Evolutionary conservation across 2,888 invertebrate genomes (phyloP).

Genomic region (Eupithecia pulchellata): DNA sequence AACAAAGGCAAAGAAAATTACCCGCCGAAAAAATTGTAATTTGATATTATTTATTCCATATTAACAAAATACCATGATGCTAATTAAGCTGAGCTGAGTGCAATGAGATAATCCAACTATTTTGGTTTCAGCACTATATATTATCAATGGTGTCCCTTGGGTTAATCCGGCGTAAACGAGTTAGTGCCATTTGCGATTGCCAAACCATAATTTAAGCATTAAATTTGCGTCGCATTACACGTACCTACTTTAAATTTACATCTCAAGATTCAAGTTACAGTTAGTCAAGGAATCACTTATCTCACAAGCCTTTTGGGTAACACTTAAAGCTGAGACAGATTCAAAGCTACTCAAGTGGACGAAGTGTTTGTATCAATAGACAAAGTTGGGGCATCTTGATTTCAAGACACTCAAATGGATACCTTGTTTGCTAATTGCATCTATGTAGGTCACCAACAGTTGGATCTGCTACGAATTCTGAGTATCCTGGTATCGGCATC

Average conservation of each 20-base stretch:
- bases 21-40: neutral
- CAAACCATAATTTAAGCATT: neutral
- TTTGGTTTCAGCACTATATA: neutral
- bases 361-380: neutral
- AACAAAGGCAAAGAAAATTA: neutral
- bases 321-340: neutral
- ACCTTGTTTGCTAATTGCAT: neutral
- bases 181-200: neutral
- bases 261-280: neutral
- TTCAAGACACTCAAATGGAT: neutral
- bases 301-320: neutral
- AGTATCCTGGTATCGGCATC: neutral
- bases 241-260: no score
- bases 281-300: neutral
- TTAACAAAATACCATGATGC: neutral
- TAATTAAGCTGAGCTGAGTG: conserved; percentile 1
- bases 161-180: neutral
- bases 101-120: neutral
- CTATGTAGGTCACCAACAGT: neutral
- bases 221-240: neutral
- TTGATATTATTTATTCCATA: no score
- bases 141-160: neutral
- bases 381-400: neutral
- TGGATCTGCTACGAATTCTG: neutral
- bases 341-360: neutral